Evolutionary conservation across 2,113 vertebrate species (phyloP).

Genomic region (Osmerus mordax): DNA sequence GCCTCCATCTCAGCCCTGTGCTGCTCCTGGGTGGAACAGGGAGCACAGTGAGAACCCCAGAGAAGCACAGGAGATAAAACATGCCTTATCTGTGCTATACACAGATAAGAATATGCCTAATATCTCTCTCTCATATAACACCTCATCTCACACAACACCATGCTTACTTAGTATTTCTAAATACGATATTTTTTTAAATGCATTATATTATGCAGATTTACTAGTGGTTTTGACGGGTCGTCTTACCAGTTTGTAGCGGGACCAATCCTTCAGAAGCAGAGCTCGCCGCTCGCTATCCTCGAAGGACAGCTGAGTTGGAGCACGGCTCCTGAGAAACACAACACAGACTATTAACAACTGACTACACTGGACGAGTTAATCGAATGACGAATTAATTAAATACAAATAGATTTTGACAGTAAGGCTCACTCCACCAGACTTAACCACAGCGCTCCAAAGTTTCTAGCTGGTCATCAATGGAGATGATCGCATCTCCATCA

Average conservation of each 20-base stretch:
- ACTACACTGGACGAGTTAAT: too few species aligned
- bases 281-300: constrained; percentile 84
- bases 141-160: too few species aligned
- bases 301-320: constrained; percentile 55
- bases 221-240: not conserved
- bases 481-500: too few species aligned
- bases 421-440: too few species aligned
- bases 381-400: too few species aligned
- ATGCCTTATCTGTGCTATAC: not conserved
- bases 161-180: too few species aligned
- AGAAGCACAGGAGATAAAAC: not conserved
- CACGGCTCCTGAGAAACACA: constrained; percentile 72
- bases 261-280: constrained; percentile 86
- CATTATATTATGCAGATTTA: constrained; percentile 10
- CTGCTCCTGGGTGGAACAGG: constrained; percentile 62
- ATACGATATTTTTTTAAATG: not conserved
- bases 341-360: not conserved
- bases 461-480: too few species aligned
- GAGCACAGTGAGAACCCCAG: not conserved
- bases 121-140: too few species aligned
- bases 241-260: constrained; percentile 74
- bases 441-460: too few species aligned
- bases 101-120: too few species aligned
- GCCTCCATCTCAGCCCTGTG: constrained; percentile 73
- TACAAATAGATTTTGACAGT: too few species aligned